Evolutionary conservation across 2,797 vertebrate genomes (phyloP).

Genomic region (Helarctos malayanus): DNA sequence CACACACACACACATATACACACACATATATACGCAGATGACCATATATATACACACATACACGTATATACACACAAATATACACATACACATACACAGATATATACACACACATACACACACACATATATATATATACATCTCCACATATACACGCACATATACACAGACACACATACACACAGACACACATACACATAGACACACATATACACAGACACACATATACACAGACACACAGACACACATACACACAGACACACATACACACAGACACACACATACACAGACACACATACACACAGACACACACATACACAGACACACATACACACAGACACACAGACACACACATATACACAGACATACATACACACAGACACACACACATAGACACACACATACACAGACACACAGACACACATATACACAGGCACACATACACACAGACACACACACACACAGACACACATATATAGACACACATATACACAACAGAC

Average conservation of each 20-base stretch:
- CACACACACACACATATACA: not conserved
- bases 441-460: not conserved
- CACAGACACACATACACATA: fast-evolving
- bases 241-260: too few species aligned
- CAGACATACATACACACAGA: not conserved
- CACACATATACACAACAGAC: too few species aligned
- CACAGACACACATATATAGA: not conserved
- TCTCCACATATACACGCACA: not conserved
- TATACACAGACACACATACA: not conserved
- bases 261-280: too few species aligned
- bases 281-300: too few species aligned
- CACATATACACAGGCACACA: not conserved
- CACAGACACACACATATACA: not conserved
- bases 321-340: not conserved
- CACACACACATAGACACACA: not conserved
- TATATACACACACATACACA: not conserved
- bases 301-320: too few species aligned
- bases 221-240: too few species aligned
- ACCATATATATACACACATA: not conserved
- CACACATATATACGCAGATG: not conserved
- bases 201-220: not conserved
- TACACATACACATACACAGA: not conserved
- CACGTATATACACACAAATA: not conserved
- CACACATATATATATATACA: fast-evolving
- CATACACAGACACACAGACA: not conserved